These are phyloP conservation scores for Euura lappo DNA, from an alignment of 1,140 invertebrate genomes.

Conservation along the genomic window DNA sequence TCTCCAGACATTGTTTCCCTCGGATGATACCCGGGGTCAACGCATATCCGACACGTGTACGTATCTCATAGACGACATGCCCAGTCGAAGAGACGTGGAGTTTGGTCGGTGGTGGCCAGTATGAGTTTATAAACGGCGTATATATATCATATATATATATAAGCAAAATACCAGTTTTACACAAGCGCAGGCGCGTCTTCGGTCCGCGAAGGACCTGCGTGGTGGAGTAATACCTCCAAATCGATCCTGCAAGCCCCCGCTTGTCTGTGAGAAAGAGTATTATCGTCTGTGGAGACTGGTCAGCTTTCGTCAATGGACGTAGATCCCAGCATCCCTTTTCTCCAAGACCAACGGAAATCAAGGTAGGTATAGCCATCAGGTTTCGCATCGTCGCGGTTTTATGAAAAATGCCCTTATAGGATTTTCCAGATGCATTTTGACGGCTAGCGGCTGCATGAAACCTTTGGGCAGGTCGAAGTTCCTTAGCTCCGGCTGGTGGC, in stretches of 20 bases:
- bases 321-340: background rate
- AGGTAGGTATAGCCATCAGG: too few relatives aligned
- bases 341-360: too few relatives aligned
- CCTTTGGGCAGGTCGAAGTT: background rate
- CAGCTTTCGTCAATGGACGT: constrained; percentile 25
- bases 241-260: background rate
- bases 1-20: background rate
- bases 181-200: background rate
- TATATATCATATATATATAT: background rate
- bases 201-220: background rate
- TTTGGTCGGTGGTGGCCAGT: background rate
- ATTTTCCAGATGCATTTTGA: background rate
- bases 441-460: background rate
- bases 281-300: constrained; percentile 27
- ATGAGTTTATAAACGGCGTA: background rate
- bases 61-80: background rate
- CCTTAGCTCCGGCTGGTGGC: background rate
- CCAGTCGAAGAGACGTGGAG: background rate
- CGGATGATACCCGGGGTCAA: background rate
- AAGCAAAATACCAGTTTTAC: background rate
- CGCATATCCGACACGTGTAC: background rate
- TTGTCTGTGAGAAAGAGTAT: background rate
- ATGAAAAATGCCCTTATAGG: background rate
- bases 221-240: background rate
- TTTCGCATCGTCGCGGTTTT: background rate